These are phyloP conservation scores for Deilephila elpenor DNA, from an alignment of 2,888 invertebrate genomes.

Conservation along the genomic window DNA sequence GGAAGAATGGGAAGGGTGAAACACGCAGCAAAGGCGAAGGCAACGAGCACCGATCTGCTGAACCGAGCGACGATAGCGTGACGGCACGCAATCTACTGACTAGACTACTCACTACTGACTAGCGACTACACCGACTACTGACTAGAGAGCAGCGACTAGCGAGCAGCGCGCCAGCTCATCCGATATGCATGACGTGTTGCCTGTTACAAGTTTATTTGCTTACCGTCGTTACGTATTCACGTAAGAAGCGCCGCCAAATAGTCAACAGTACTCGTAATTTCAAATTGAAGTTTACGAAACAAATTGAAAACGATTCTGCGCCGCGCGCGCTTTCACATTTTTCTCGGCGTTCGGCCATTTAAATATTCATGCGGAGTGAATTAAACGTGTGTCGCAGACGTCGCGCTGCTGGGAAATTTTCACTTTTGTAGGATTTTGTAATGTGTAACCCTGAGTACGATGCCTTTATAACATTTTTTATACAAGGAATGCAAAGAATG, in stretches of 20 bases:
- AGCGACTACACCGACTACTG: background rate
- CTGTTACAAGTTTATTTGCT: slow-evolving; percentile 32
- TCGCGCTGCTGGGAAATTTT: background rate
- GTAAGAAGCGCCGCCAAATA: slow-evolving; percentile 25
- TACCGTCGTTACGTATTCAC: slow-evolving; percentile 30
- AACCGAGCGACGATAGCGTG: no score
- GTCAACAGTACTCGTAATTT: slow-evolving; percentile 26
- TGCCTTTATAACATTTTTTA: no score
- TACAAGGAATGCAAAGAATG: no score
- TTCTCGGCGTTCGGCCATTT: background rate
- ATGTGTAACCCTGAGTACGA: no score
- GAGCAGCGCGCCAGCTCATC: slow-evolving; percentile 14
- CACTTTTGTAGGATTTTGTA: no score
- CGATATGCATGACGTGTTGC: slow-evolving; percentile 27
- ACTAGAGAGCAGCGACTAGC: background rate
- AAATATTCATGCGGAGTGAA: slow-evolving; percentile 25
- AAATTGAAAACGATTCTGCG: slow-evolving; percentile 29
- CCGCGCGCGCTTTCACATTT: slow-evolving; percentile 10
- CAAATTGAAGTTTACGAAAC: slow-evolving; percentile 26
- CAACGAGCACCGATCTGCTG: no score
- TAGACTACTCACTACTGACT: background rate
- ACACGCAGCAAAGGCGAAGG: no score
- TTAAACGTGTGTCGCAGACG: slow-evolving; percentile 11
- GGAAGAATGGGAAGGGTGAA: no score
- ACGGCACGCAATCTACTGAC: no score